Percentiles rank a stretch among this genome's conserved stretches.
Evolutionary conservation across 2,888 invertebrate species (phyloP).

Genomic region (Sminthurinus aureus): DNA sequence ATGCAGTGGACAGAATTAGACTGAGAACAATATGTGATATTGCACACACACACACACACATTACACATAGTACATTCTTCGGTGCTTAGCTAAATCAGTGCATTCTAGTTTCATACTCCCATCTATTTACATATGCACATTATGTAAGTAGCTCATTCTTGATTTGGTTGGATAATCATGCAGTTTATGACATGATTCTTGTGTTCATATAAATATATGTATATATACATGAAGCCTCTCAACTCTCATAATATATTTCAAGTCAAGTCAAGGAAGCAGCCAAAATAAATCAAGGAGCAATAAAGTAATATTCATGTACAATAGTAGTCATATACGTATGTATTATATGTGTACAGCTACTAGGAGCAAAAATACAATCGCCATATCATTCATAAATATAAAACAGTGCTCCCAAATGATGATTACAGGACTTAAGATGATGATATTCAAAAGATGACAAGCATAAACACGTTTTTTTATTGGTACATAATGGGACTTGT

Average conservation of each 20-base stretch:
- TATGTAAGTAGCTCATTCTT: background rate
- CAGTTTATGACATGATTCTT: constrained; percentile 1
- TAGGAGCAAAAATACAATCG: background rate
- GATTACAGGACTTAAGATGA: too few species aligned
- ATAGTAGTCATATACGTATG: background rate
- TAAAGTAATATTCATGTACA: background rate
- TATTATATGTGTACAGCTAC: background rate
- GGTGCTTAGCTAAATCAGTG: constrained; percentile 20
- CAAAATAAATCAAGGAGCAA: constrained; percentile 6
- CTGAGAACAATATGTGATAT: too few species aligned
- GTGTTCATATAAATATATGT: background rate
- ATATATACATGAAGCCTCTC: background rate
- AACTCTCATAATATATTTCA: background rate
- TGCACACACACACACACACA: too few species aligned
- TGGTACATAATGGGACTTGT: background rate
- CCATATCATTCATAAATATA: background rate
- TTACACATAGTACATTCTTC: too few species aligned
- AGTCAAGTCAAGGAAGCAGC: background rate
- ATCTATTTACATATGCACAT: too few species aligned
- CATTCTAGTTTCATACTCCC: background rate
- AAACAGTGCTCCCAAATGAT: too few species aligned
- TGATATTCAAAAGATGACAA: too few species aligned
- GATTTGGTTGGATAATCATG: constrained; percentile 13
- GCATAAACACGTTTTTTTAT: background rate
- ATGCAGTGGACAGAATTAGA: too few species aligned